Base-by-base conservation (phyloP, 1,140 invertebrate genomes). In the Aradophagus sp. region DNA sequence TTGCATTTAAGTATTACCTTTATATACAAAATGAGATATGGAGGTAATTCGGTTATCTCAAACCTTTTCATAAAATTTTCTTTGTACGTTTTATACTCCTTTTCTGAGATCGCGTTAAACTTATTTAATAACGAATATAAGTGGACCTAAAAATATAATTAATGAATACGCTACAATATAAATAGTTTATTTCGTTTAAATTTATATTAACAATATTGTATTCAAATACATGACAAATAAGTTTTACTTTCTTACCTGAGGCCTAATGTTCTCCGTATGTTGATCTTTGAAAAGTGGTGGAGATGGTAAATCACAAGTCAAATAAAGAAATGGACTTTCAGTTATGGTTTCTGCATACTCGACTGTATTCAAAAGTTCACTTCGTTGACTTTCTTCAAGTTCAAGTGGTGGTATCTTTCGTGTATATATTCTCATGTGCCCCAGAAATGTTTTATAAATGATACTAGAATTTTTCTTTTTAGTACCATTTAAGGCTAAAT, bases 51-150 rank as follows among this genome's bases (percentile, higher is more conserved):
- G 0, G 94, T 96, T 16, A 99, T 93, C 87, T 99, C 95, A 87
- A 99, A 99, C 75, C 95, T 89, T 80, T 99, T 99, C 86, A 99
- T 87, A 78, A 97, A 97, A 79, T 98, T 98, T 80, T 99, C 98
- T 82, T 99, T 99, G 81, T 99, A 98, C 0, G 97, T 99, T 87
- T 99, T 99, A 82, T 99, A 99, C 83, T 99, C 98, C 83, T 99
- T 99, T 77, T 98, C 97, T 13, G 90, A 89, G 41, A 93, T 89
- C 2, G 97, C 97, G 86, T 99, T 99, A 80, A 99, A 99, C 86
- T 99, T 99, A 32, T 92, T 92, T 26, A 99, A 86, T 32, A 99
- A 85, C 36, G 93, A 93, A 74, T 95, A 96, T 12, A 99, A 88
- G 81, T 98, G 98, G 2, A 99, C 95, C 92, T 95, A 76, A 34